Conservation (phyloP, 2,888 invertebrate genomes). For the Drosophila incognita region DNA sequence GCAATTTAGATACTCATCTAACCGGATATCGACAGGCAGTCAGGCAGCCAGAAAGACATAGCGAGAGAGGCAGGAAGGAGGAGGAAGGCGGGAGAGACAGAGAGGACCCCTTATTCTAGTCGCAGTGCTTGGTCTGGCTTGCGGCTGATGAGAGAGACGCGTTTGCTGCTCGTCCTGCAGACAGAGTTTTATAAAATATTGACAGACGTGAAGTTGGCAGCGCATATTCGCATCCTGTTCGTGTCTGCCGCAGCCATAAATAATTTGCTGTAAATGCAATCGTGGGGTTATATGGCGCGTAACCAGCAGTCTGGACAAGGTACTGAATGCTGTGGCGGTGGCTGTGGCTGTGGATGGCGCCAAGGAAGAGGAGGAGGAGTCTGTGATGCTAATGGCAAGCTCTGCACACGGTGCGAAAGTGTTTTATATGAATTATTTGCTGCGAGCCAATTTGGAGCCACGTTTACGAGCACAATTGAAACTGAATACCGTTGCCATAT, state of each 20-base stretch:
- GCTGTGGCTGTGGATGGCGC: neutral
- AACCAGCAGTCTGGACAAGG: constrained; percentile 28
- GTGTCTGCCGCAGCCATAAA: constrained; percentile 81
- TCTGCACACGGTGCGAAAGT: constrained; percentile 72
- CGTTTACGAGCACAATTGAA: constrained; percentile 80
- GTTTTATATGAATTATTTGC: constrained; percentile 81
- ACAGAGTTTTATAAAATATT: constrained; percentile 80
- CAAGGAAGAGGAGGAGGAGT: constrained; percentile 1
- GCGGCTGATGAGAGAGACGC: constrained; percentile 44
- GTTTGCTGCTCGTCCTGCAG: constrained; percentile 59
- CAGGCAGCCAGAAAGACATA: constrained; percentile 25
- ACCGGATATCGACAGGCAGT: constrained; percentile 80
- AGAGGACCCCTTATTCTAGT: constrained; percentile 38
- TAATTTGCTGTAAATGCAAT: constrained; percentile 82
- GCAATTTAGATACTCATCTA: constrained; percentile 82
- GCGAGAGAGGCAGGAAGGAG: constrained; percentile 21
- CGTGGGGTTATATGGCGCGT: constrained; percentile 73
- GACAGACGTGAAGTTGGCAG: constrained; percentile 82
- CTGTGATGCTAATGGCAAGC: constrained; percentile 75
- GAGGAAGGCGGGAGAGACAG: constrained; percentile 35
- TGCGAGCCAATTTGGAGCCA: constrained; percentile 78
- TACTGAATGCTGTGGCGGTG: constrained; percentile 4
- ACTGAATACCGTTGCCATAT: constrained; percentile 59
- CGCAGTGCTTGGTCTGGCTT: constrained; percentile 32
- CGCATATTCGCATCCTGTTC: constrained; percentile 78